A percentile compares a stretch with the other conserved stretches of the same genome.
These are phyloP conservation scores for Diphyllodes magnificus DNA, from an alignment of 2,113 vertebrate genomes.

Conservation along the genomic window DNA sequence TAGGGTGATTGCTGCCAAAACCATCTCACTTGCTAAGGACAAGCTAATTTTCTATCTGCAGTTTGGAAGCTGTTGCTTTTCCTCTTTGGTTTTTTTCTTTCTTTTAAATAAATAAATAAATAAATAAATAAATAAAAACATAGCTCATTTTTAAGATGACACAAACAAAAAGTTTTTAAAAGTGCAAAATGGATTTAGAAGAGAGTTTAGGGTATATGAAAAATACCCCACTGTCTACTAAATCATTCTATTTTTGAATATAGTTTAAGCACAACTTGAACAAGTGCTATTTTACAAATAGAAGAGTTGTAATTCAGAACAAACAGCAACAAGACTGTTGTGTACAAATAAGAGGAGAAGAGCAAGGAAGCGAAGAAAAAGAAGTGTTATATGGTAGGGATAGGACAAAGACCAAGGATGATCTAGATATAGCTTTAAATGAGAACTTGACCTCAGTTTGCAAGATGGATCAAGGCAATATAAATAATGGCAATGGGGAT, in stretches of 20 bases:
- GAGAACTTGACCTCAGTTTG: not conserved
- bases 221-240: not conserved
- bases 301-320: not conserved
- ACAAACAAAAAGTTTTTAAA: not conserved
- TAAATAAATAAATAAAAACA: not conserved
- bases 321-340: not conserved
- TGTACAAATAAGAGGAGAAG: not conserved
- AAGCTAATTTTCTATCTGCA: conserved; percentile 48
- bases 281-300: not conserved
- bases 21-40: conserved; percentile 54
- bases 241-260: not conserved
- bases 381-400: not conserved
- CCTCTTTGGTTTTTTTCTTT: not conserved
- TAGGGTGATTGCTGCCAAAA: conserved; percentile 65
- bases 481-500: not conserved
- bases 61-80: not conserved
- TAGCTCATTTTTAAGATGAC: not conserved
- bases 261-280: not conserved
- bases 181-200: not conserved
- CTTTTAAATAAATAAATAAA: not conserved
- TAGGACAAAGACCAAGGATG: not conserved
- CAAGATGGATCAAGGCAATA: not conserved
- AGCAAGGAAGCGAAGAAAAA: not conserved
- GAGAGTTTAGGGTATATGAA: not conserved
- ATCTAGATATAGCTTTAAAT: not conserved